Conservation (phyloP, 2,113 vertebrate genomes). For the Hoplias malabaricus region DNA sequence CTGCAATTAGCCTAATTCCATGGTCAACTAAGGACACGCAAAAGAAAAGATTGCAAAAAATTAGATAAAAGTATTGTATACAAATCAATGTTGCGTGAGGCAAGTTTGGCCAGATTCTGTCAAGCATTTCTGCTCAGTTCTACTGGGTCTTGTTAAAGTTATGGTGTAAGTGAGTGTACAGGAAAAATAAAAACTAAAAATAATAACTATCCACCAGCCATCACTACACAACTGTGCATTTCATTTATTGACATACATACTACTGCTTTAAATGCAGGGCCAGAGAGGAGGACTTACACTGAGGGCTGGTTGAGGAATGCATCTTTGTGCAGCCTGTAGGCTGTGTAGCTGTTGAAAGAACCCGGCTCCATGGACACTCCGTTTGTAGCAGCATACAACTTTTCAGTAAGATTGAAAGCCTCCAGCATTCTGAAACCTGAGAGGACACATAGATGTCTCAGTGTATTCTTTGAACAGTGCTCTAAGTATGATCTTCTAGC, state of each 20-base stretch:
- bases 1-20: not conserved
- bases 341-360: slow-evolving; percentile 88
- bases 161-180: too few relatives aligned
- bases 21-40: not conserved
- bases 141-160: too few relatives aligned
- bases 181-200: too few relatives aligned
- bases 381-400: slow-evolving; percentile 82
- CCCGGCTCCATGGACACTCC: slow-evolving; percentile 94
- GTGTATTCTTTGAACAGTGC: not conserved
- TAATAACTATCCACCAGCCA: too few relatives aligned
- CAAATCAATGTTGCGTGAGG: too few relatives aligned
- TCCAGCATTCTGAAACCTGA: slow-evolving; percentile 97
- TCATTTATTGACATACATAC: not conserved
- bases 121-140: too few relatives aligned
- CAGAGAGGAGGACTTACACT: slow-evolving; percentile 73
- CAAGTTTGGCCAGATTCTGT: too few relatives aligned
- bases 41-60: not conserved
- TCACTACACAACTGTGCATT: not conserved
- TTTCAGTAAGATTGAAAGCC: slow-evolving; percentile 94
- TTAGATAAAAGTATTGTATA: not conserved
- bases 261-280: not conserved
- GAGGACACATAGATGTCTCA: not conserved
- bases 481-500: too few relatives aligned
- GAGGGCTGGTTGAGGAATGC: slow-evolving; percentile 87
- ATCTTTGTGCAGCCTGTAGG: slow-evolving; percentile 90